phyloP scores from a whole-genome alignment of 2,113 vertebrate species.

The Tachycineta bicolor region DNA sequence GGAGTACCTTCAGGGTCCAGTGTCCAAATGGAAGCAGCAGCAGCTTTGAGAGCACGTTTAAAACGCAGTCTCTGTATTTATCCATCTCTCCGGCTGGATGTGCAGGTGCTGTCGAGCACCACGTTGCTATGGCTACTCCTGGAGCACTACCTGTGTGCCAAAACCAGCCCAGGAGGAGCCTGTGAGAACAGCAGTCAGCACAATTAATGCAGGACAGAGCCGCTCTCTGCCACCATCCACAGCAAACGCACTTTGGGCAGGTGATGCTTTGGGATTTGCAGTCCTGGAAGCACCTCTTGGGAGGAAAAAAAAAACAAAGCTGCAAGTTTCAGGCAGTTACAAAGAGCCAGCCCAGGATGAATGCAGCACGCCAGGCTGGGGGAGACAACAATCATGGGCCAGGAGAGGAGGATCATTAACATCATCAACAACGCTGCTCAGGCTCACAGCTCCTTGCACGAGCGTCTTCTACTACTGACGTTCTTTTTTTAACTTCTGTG shows the following conservation, averaged over 20 bases:
- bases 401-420: background rate
- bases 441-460: background rate
- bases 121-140: conserved; percentile 33
- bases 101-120: background rate
- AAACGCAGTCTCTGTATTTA: background rate
- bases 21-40: background rate
- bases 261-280: background rate
- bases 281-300: background rate
- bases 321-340: background rate
- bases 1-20: background rate
- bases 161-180: background rate
- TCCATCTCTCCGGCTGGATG: background rate
- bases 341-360: background rate
- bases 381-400: background rate
- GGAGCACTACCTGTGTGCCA: background rate
- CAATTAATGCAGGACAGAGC: background rate
- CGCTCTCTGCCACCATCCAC: fast-evolving
- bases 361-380: background rate
- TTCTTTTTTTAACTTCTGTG: background rate
- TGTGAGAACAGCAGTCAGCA: fast-evolving
- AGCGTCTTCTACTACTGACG: background rate
- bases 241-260: background rate
- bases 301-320: background rate
- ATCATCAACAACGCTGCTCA: background rate
- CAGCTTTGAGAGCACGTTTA: fast-evolving